Percentiles rank a stretch among this genome's conserved stretches.
phyloP scores from a whole-genome alignment of 2,888 invertebrate species.

The Hydroisotoma schaefferi region DNA sequence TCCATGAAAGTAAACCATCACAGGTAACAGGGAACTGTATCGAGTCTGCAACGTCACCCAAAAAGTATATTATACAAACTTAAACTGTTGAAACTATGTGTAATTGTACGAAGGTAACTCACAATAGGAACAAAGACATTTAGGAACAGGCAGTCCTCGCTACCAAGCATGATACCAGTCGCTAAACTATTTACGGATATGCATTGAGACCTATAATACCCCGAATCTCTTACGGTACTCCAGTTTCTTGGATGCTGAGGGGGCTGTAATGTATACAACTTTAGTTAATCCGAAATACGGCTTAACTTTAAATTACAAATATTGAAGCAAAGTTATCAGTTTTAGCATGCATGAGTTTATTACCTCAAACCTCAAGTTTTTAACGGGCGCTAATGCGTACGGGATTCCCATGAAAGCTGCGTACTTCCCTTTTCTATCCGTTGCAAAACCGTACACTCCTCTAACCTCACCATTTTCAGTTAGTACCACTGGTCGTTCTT shows the following conservation, averaged over 20 bases:
- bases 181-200: constrained; percentile 27
- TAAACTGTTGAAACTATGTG: neutral
- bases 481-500: constrained; percentile 23
- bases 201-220: constrained; percentile 26
- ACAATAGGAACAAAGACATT: constrained; percentile 18
- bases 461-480: constrained; percentile 19
- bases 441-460: constrained; percentile 18
- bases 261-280: constrained; percentile 4
- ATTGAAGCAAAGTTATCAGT: no score
- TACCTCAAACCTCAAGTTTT: constrained; percentile 29
- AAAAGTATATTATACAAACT: neutral
- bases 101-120: neutral
- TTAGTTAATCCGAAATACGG: neutral
- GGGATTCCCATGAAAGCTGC: constrained; percentile 24
- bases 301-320: no score
- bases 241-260: constrained; percentile 25
- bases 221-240: constrained; percentile 27
- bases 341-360: no score
- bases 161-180: constrained; percentile 26
- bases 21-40: constrained; percentile 9
- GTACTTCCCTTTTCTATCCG: constrained; percentile 17
- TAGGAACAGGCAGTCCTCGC: constrained; percentile 29
- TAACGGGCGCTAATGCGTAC: constrained; percentile 20
- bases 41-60: neutral
- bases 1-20: constrained; percentile 32